Evolutionary conservation across 1,140 invertebrate genomes (phyloP).

Genomic region (Microplitis mediator): DNA sequence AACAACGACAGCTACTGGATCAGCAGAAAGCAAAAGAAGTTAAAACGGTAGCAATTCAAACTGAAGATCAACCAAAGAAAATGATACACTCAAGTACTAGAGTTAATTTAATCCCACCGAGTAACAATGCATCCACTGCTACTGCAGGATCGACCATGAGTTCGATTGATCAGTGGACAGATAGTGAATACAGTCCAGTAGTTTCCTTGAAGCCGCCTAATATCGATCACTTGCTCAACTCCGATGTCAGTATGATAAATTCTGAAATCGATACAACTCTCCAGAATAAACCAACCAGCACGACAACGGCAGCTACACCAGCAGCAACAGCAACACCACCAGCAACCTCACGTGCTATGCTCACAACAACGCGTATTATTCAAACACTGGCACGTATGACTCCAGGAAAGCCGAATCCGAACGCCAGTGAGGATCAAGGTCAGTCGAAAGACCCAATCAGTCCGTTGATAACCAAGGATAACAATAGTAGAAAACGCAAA

Average conservation of each 20-base stretch:
- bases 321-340: conserved; percentile 26
- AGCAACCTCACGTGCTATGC: conserved; percentile 43
- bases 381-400: conserved; percentile 54
- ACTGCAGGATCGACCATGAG: conserved; percentile 42
- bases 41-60: conserved; percentile 40
- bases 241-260: conserved; percentile 43
- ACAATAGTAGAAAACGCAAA: conserved; percentile 19
- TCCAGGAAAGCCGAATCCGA: conserved; percentile 28
- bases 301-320: conserved; percentile 25
- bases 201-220: conserved; percentile 48
- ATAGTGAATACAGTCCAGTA: conserved; percentile 41
- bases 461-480: conserved; percentile 13
- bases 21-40: conserved; percentile 29
- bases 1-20: no score
- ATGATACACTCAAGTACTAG: conserved; percentile 5
- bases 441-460: conserved; percentile 28
- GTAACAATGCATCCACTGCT: conserved; percentile 15
- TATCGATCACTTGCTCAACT: conserved; percentile 38
- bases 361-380: conserved; percentile 56
- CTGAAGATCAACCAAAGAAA: conserved; percentile 35
- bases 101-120: not conserved
- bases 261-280: conserved; percentile 9
- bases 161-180: conserved; percentile 53
- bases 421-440: conserved; percentile 7
- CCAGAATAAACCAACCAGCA: conserved; percentile 13